These are phyloP conservation scores for Nylanderia fulva DNA, from an alignment of 1,140 invertebrate genomes.

Conservation along the genomic window DNA sequence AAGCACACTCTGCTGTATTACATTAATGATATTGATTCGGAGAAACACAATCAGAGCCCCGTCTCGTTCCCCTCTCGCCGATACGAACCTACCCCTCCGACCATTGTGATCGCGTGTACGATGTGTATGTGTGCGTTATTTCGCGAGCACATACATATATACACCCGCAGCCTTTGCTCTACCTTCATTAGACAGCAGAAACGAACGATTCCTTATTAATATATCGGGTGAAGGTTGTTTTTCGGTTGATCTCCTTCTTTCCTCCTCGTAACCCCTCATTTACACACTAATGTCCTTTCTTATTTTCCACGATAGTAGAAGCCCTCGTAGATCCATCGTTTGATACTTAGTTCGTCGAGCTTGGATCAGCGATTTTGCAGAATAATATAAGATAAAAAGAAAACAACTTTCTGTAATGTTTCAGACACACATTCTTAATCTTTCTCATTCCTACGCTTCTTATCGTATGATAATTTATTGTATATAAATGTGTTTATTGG, in stretches of 20 bases:
- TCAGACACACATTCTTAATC: constrained; percentile 22
- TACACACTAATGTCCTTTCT: constrained; percentile 77
- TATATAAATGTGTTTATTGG: neutral
- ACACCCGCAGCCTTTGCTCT: constrained; percentile 55
- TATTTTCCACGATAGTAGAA: constrained; percentile 58
- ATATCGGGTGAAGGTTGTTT: constrained; percentile 77
- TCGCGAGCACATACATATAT: neutral
- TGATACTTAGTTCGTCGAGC: constrained; percentile 67
- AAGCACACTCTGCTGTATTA: constrained; percentile 81
- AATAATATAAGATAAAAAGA: constrained; percentile 35
- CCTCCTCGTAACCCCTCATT: constrained; percentile 70
- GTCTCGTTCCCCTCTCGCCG: neutral
- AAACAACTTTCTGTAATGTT: constrained; percentile 23
- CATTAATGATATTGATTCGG: constrained; percentile 84
- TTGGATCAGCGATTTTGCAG: constrained; percentile 60
- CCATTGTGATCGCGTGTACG: neutral
- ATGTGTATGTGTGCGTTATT: constrained; percentile 28
- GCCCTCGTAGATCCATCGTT: constrained; percentile 75
- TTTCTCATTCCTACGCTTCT: neutral
- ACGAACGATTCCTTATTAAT: constrained; percentile 79
- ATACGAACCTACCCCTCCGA: constrained; percentile 17
- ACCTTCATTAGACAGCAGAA: constrained; percentile 71
- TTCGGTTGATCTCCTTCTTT: constrained; percentile 48
- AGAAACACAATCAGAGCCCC: constrained; percentile 80
- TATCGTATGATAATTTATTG: constrained; percentile 9